Conservation (phyloP, 2,888 invertebrate genomes). For the Rhaphigaster nebulosa region DNA sequence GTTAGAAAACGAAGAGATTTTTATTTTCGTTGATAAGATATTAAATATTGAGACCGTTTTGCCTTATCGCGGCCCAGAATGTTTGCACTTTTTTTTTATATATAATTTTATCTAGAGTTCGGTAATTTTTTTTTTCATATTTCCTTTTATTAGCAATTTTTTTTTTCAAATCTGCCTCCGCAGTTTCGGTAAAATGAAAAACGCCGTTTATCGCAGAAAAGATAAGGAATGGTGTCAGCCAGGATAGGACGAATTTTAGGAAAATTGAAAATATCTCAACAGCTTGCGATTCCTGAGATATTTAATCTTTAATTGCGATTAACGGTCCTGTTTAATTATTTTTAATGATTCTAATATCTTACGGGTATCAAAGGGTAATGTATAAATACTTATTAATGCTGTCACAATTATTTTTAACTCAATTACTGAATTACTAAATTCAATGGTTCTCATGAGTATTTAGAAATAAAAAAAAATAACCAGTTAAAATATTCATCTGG, state of each 20-base stretch:
- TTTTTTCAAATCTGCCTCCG: neutral
- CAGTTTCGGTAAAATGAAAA: constrained; percentile 41
- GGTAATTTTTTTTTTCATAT: constrained; percentile 26
- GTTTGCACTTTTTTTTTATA: constrained; percentile 51
- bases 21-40: constrained; percentile 55
- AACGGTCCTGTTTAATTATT: neutral
- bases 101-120: constrained; percentile 43
- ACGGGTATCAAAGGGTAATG: neutral
- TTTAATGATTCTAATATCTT: neutral
- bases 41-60: constrained; percentile 53
- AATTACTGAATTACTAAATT: no score
- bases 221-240: constrained; percentile 38
- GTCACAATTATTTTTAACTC: neutral
- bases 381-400: neutral
- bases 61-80: constrained; percentile 48
- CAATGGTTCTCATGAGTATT: no score
- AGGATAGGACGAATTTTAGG: neutral
- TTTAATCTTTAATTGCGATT: neutral
- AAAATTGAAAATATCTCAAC: constrained; percentile 8
- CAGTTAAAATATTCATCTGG: no score
- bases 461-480: no score
- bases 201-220: neutral
- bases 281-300: neutral
- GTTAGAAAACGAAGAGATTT: constrained; percentile 34
- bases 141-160: constrained; percentile 17